phyloP scores from a whole-genome alignment of 2,113 vertebrate species.

The Maccullochella peelii region DNA sequence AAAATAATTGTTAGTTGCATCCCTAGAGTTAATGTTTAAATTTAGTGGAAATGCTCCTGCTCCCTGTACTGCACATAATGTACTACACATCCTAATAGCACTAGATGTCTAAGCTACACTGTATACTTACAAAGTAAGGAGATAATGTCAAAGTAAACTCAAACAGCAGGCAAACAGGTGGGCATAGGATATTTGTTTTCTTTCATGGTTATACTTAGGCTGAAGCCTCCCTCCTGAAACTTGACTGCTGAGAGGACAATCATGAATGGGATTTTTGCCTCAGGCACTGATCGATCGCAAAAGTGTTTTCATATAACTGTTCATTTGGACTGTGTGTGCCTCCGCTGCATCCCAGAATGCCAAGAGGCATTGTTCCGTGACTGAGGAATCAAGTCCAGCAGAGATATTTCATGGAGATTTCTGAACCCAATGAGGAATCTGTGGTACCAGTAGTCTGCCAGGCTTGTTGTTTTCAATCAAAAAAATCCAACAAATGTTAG shows the following conservation, averaged over 20 bases:
- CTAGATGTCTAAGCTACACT: background rate
- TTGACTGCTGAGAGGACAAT: slow-evolving; percentile 76
- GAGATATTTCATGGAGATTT: slow-evolving; percentile 75
- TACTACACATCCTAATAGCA: background rate
- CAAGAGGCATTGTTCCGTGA: slow-evolving; percentile 72
- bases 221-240: slow-evolving; percentile 73
- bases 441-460: slow-evolving; percentile 36
- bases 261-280: slow-evolving; percentile 79
- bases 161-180: slow-evolving; percentile 57
- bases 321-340: slow-evolving; percentile 70
- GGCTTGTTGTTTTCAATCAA: slow-evolving; percentile 73
- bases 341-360: slow-evolving; percentile 69
- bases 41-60: background rate
- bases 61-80: background rate
- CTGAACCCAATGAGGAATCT: slow-evolving; percentile 55
- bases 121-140: slow-evolving; percentile 18
- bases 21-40: background rate
- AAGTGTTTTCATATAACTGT: slow-evolving; percentile 79
- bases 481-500: slow-evolving; percentile 52
- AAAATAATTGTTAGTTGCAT: background rate
- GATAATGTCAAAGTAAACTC: slow-evolving; percentile 54
- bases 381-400: slow-evolving; percentile 70
- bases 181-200: slow-evolving; percentile 65
- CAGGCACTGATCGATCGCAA: slow-evolving; percentile 77
- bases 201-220: slow-evolving; percentile 64